Evolutionary conservation across 2,888 invertebrate species (phyloP), one percentile per base, ranked within the genome.

Genomic region (Melieria picta): DNA sequence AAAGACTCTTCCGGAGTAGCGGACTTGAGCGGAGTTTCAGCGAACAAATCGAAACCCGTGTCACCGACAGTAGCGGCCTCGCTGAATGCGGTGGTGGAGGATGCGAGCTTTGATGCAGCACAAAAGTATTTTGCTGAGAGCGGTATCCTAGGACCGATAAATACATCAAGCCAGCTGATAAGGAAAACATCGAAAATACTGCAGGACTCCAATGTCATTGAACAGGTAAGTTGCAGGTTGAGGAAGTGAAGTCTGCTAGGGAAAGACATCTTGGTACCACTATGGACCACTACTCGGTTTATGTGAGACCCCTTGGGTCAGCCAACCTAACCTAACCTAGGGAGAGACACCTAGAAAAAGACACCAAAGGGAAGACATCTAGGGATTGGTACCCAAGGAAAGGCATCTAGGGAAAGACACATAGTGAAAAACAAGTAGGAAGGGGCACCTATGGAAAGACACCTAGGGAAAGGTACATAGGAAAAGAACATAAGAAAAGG

Each of bases 41-140:
- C 5, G 7, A 63, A 55, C n/a, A 55, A 43, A 9, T 46, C n/a
- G 42, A 65, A 7, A 6, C 30, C 9, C 65, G 63, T 4, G 46
- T 70, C 72, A 60, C 65, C 63, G 4, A 57, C 70, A 1, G 68
- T 72, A 43, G 71, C 77, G 3, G 30, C 67, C 4, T 11, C 68
- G 0, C 7, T 11, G 6, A 72, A 45, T 42, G 16, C 73, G 5
- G 50, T 67, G 10, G 71, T 65, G 48, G 76, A 74, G 13, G 78
- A 77, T 30, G 73, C 74, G 1, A 77, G 72, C 65, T 79, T 81
- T 60, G 78, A 79, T 69, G 80, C 81, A 0, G 83, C 83, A 3
- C 81, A 81, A 66, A 80, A 79, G 73, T 82, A 81, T 74, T 81
- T 81, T 58, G 77, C 81, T 52, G 83, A 83, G 73, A 82, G 81